Percentiles rank a stretch among this genome's conserved stretches.
Evolutionary conservation across 1,140 invertebrate species (phyloP).

Genomic region (Mya arenaria): DNA sequence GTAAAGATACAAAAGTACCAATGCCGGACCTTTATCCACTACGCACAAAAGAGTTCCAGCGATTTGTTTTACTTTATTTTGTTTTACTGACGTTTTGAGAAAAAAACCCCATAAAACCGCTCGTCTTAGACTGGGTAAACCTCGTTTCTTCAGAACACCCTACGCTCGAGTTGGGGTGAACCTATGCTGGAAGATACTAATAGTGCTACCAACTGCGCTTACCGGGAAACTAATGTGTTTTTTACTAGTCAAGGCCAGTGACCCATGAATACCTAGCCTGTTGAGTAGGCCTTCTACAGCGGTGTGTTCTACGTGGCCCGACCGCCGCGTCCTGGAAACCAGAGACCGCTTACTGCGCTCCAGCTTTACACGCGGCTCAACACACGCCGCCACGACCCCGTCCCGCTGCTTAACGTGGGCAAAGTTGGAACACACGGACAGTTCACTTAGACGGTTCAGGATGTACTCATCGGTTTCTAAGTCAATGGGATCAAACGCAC

Average conservation of each 20-base stretch:
- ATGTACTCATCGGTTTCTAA: background rate
- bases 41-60: too few relatives aligned
- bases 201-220: too few relatives aligned
- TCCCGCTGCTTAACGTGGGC: background rate
- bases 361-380: background rate
- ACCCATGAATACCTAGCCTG: constrained; percentile 29
- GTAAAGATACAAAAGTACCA: too few relatives aligned
- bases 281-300: constrained; percentile 23
- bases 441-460: background rate
- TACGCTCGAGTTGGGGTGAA: background rate
- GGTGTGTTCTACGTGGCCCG: constrained; percentile 33
- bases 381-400: background rate
- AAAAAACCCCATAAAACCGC: background rate
- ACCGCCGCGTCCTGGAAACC: constrained; percentile 12
- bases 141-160: background rate
- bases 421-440: constrained; percentile 35
- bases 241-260: too few relatives aligned
- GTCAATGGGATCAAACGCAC: background rate
- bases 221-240: too few relatives aligned
- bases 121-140: background rate
- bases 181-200: too few relatives aligned
- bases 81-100: too few relatives aligned
- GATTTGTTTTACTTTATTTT: too few relatives aligned
- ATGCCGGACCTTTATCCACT: too few relatives aligned
- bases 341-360: constrained; percentile 8